Percentiles rank a stretch among this genome's conserved stretches.
Conservation (phyloP, 2,797 vertebrate species). For the Hybognathus amarus region DNA sequence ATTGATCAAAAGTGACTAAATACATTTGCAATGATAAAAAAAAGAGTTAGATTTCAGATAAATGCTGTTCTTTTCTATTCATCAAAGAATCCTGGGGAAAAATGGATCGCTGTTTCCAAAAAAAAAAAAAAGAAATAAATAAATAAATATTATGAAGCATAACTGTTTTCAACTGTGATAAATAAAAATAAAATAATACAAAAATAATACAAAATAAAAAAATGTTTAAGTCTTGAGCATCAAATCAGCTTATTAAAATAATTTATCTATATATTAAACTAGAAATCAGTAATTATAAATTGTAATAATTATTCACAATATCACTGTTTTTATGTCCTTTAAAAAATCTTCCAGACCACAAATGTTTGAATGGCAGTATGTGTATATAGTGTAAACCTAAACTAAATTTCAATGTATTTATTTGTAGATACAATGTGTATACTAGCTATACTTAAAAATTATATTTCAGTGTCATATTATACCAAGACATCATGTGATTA, state of each 20-base stretch:
- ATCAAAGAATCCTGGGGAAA: background rate
- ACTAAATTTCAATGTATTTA: background rate
- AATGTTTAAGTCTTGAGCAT: background rate
- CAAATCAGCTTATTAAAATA: background rate
- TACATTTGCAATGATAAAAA: too few species aligned
- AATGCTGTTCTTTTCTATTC: background rate
- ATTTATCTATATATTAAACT: background rate
- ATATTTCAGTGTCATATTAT: background rate
- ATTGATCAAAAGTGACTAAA: background rate
- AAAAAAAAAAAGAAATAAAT: too few species aligned
- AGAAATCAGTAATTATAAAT: background rate
- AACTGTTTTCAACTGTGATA: background rate
- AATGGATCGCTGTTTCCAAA: background rate
- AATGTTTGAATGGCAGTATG: background rate
- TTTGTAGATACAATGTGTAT: background rate
- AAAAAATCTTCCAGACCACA: background rate
- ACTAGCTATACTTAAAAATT: background rate
- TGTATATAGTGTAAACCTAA: background rate
- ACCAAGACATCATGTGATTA: background rate
- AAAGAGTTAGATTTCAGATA: background rate
- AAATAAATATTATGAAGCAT: background rate
- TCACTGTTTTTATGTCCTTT: background rate
- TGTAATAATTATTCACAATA: background rate
- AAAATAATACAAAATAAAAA: background rate
- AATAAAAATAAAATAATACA: too few species aligned